A percentile compares a stretch with the other conserved stretches of the same genome.
These are phyloP conservation scores for Ceriagrion tenellum DNA, from an alignment of 2,888 invertebrate species.

Conservation along the genomic window DNA sequence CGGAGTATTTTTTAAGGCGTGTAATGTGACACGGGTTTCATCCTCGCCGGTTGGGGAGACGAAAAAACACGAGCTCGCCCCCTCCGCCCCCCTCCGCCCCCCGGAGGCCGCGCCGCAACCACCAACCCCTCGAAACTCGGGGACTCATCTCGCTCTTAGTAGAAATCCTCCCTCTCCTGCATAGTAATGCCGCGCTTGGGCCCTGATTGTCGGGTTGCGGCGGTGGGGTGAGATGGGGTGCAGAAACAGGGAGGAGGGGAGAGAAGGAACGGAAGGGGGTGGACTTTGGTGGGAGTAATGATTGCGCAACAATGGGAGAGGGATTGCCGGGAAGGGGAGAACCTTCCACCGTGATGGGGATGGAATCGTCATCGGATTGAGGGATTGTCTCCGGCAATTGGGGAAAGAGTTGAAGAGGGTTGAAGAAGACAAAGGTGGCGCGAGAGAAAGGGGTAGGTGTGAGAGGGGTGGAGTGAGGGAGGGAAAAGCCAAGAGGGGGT, in stretches of 20 bases:
- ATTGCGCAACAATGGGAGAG: neutral
- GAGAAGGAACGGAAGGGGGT: neutral
- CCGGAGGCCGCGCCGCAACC: neutral
- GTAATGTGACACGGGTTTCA: neutral
- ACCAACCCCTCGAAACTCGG: neutral
- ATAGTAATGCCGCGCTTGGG: neutral
- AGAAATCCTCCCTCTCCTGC: neutral
- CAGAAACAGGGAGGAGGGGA: neutral
- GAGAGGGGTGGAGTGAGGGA: neutral
- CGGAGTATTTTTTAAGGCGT: neutral
- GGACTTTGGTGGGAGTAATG: neutral
- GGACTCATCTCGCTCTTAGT: neutral
- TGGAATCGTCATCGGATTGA: slow-evolving; percentile 39
- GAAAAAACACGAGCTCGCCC: neutral
- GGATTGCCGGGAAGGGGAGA: neutral
- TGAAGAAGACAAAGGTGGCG: neutral
- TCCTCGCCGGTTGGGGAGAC: neutral
- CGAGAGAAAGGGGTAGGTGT: neutral
- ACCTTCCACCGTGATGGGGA: neutral
- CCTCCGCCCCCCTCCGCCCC: neutral
- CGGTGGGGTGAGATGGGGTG: neutral
- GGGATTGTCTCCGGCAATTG: slow-evolving; percentile 28
- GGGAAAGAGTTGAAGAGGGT: neutral
- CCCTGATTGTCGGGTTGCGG: neutral
- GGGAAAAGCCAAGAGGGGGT: neutral